Conservation (phyloP, 2,797 vertebrate genomes). For the Lutjanus argentimaculatus region DNA sequence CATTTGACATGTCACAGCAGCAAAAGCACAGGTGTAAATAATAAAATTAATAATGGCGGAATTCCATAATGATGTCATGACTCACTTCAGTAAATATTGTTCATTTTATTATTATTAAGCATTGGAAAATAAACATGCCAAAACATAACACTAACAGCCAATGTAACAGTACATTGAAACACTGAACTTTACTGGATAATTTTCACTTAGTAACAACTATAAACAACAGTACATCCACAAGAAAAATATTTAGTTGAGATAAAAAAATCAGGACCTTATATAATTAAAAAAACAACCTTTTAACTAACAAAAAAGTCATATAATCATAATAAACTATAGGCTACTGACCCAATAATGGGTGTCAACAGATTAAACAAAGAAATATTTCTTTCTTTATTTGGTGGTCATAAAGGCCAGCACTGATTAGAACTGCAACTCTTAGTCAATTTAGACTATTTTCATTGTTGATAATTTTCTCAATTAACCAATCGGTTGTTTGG, state of each 20-base stretch:
- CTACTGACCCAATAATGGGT: neutral
- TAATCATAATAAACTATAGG: neutral
- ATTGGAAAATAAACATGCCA: neutral
- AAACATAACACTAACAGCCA: neutral
- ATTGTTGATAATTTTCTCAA: too few relatives aligned
- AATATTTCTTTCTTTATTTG: neutral
- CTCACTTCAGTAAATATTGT: too few relatives aligned
- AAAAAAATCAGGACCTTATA: neutral
- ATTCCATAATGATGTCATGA: neutral
- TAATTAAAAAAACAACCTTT: neutral
- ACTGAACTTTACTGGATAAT: neutral
- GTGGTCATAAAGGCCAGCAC: neutral
- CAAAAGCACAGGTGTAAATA: slow-evolving; percentile 11
- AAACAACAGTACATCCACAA: neutral
- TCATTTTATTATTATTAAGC: neutral
- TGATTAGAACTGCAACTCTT: neutral
- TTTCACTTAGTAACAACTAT: neutral
- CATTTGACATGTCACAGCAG: slow-evolving; percentile 7
- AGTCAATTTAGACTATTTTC: neutral
- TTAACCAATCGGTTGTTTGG: too few relatives aligned
- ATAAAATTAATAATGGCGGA: neutral
- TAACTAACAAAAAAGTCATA: neutral
- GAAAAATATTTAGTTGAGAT: too few relatives aligned
- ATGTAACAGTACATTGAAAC: neutral
- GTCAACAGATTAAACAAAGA: neutral